These are phyloP conservation scores for Centropyge bicolor DNA, from an alignment of 2,797 vertebrate species.

Conservation along the genomic window DNA sequence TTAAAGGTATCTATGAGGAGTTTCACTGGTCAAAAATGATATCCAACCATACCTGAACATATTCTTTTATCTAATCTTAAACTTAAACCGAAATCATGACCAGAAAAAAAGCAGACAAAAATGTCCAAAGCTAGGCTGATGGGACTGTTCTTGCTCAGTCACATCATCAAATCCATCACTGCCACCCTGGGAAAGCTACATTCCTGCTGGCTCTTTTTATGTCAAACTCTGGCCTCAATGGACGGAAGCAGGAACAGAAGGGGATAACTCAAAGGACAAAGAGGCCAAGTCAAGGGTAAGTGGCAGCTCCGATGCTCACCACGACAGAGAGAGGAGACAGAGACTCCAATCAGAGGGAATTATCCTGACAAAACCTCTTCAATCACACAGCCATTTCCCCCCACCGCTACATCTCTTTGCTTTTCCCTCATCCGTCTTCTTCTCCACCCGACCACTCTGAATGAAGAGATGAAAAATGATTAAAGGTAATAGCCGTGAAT, in stretches of 20 bases:
- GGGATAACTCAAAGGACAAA: slow-evolving; percentile 39
- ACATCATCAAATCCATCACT: not conserved
- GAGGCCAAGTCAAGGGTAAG: slow-evolving; percentile 51
- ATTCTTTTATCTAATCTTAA: not conserved
- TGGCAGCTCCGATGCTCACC: slow-evolving; percentile 40
- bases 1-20: not conserved
- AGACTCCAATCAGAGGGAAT: slow-evolving; percentile 91
- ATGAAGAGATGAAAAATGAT: slow-evolving; percentile 57
- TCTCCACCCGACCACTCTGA: slow-evolving; percentile 36
- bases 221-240: not conserved
- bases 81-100: not conserved
- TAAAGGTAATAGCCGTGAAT: slow-evolving; percentile 83
- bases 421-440: slow-evolving; percentile 18
- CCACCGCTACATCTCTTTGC: slow-evolving; percentile 45
- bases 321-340: slow-evolving; percentile 50
- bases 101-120: not conserved
- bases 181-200: not conserved
- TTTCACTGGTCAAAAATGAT: not conserved
- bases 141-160: not conserved
- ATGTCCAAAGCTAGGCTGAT: not conserved
- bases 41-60: not conserved
- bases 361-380: slow-evolving; percentile 87
- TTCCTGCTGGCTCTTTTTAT: slow-evolving; percentile 8
- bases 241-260: not conserved
- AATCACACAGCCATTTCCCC: slow-evolving; percentile 86